phyloP scores from a whole-genome alignment of 2,797 vertebrate genomes.

The Xyrichtys novacula region DNA sequence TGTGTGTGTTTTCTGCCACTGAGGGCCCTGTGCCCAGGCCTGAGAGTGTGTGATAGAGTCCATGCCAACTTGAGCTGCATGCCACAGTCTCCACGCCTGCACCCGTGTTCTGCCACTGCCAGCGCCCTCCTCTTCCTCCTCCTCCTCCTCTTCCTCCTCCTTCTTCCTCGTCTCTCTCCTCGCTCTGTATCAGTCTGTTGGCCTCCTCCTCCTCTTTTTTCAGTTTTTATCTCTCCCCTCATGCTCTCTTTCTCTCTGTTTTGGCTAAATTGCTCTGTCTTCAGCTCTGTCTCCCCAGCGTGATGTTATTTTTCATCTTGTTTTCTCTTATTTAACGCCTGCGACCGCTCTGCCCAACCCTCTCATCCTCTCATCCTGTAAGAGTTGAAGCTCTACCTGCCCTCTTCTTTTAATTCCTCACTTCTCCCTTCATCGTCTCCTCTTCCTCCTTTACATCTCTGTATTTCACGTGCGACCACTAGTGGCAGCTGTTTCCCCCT shows the following conservation, averaged over 20 bases:
- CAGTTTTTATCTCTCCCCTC: conserved; percentile 57
- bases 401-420: conserved; percentile 54
- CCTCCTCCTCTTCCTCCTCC: conserved; percentile 12
- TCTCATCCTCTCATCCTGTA: conserved; percentile 57
- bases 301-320: conserved; percentile 11
- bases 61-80: conserved; percentile 77
- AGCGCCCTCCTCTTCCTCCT: conserved; percentile 41
- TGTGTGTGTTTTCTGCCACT: conserved; percentile 49
- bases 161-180: conserved; percentile 32
- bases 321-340: conserved; percentile 39
- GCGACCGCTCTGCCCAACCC: conserved; percentile 42
- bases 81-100: conserved; percentile 73
- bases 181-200: conserved; percentile 49
- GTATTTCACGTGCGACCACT: conserved; percentile 66
- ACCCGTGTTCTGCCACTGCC: conserved; percentile 72
- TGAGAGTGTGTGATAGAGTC: conserved; percentile 82
- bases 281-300: conserved; percentile 34
- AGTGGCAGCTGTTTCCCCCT: conserved; percentile 74
- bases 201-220: conserved; percentile 36
- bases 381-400: conserved; percentile 45
- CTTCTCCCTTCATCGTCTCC: conserved; percentile 42
- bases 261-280: conserved; percentile 60
- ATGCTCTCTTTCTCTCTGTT: conserved; percentile 39
- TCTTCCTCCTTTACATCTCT: conserved; percentile 16
- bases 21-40: conserved; percentile 79